Base-by-base conservation (phyloP, 2,113 vertebrate genomes). In the Monarcha castaneiventris region DNA sequence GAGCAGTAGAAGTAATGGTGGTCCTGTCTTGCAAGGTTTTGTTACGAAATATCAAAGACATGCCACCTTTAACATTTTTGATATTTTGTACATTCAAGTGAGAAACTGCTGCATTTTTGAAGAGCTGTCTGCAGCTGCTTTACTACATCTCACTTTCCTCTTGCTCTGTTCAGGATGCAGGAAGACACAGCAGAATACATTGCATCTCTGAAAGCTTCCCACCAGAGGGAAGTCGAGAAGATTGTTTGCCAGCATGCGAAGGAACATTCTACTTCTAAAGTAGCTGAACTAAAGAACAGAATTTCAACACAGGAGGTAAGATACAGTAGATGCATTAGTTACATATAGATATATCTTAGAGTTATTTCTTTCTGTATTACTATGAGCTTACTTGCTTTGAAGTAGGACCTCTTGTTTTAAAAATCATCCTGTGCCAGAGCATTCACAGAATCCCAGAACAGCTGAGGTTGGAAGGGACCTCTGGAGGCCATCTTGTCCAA, bases 261-360 rank as follows among this genome's bases (percentile, higher is more conserved):
- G 58, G 98, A 99, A 52, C 98, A 99, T 96, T 99, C 99, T 20
- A 91, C 98, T 80, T 99, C 99, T 67, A 98, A 98, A 97, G 97
- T 98, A 54, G 98, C 99, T 48, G 98, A 99, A 77, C 97, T 99
- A 56, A 97, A 97, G 94, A 98, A 97, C 92, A 98, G 98, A 97
- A 87, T 99, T 84, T 97, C 97, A 93, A 83, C 98, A 63, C 99
- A 99, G 90, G 98, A 99, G 98, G 99, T 99, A 97, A n/a, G 37
- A 59, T 30, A 41, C 19, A 62, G 22, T 22, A 72, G 12, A n/a
- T 66, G 7, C 2, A 33, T 49, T 63, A 3, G 13, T 63, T 39
- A 55, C 5, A 3, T 41, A 7, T 5, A 59, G 6, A 10, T 66
- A 10, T 4, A 39, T 61, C 33, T 46, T 59, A 13, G 43, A 69